These are phyloP conservation scores for Argopecten irradians DNA, from an alignment of 1,140 invertebrate species.

Conservation along the genomic window DNA sequence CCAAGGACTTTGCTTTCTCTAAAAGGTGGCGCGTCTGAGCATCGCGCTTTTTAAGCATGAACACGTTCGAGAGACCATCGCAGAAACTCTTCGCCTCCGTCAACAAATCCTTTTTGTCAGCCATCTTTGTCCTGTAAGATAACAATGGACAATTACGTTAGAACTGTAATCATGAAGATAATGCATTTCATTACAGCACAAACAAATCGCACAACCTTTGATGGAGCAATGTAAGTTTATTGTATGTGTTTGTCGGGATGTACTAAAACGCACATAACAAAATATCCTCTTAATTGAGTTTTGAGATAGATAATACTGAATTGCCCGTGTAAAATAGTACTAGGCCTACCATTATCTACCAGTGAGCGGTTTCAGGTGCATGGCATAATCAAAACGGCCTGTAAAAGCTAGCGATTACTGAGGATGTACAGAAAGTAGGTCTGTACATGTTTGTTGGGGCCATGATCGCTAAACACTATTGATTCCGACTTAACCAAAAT, in stretches of 20 bases:
- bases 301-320: too few relatives aligned
- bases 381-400: not conserved
- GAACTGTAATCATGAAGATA: too few relatives aligned
- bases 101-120: conserved; percentile 64
- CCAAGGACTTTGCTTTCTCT: conserved; percentile 67
- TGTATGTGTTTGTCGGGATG: too few relatives aligned
- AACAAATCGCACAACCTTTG: too few relatives aligned
- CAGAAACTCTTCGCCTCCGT: conserved; percentile 69
- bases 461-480: not conserved
- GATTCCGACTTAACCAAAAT: not conserved
- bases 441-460: not conserved
- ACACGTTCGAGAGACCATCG: conserved; percentile 68
- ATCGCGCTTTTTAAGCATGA: conserved; percentile 70
- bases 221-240: too few relatives aligned
- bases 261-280: too few relatives aligned
- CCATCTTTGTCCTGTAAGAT: conserved; percentile 47
- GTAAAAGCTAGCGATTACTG: not conserved
- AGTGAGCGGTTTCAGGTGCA: not conserved
- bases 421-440: not conserved
- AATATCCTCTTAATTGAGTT: too few relatives aligned
- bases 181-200: too few relatives aligned
- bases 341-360: not conserved
- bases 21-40: conserved; percentile 69
- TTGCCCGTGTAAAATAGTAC: too few relatives aligned
- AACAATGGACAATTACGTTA: not conserved